These are phyloP conservation scores for Notarius lentiginosus DNA, from an alignment of 2,113 vertebrate genomes.

Conservation along the genomic window DNA sequence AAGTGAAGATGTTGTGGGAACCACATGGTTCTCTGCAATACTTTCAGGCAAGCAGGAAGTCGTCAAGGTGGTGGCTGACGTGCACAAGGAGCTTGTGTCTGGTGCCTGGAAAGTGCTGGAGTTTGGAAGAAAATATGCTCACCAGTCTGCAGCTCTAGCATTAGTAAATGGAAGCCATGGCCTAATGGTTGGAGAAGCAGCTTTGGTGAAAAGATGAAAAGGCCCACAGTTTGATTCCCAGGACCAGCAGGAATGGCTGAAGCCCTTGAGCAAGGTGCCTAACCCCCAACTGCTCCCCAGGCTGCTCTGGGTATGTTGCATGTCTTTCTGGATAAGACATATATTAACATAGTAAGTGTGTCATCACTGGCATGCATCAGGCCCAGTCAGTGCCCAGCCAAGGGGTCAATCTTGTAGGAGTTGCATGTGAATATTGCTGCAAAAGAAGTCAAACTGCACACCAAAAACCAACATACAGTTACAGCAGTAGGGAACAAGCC, in stretches of 20 bases:
- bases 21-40: slow-evolving; percentile 90
- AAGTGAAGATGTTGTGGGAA: slow-evolving; percentile 93
- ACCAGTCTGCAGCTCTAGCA: slow-evolving; percentile 85
- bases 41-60: slow-evolving; percentile 96
- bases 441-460: slow-evolving; percentile 85
- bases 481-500: slow-evolving; percentile 58
- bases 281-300: too few species aligned
- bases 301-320: too few species aligned
- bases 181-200: too few species aligned
- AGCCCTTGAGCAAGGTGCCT: too few species aligned
- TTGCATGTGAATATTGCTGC: slow-evolving; percentile 75
- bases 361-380: slow-evolving; percentile 77
- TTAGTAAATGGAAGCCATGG: slow-evolving; percentile 71
- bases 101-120: background rate
- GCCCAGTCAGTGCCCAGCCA: slow-evolving; percentile 90
- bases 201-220: too few species aligned
- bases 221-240: too few species aligned
- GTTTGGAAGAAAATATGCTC: slow-evolving; percentile 81
- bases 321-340: too few species aligned
- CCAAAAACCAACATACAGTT: slow-evolving; percentile 91
- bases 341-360: too few species aligned
- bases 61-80: slow-evolving; percentile 91
- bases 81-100: slow-evolving; percentile 62
- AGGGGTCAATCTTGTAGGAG: slow-evolving; percentile 77
- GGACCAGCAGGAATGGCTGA: too few species aligned